phyloP scores from a whole-genome alignment of 1,140 invertebrate species.

The Drosophila pachea region DNA sequence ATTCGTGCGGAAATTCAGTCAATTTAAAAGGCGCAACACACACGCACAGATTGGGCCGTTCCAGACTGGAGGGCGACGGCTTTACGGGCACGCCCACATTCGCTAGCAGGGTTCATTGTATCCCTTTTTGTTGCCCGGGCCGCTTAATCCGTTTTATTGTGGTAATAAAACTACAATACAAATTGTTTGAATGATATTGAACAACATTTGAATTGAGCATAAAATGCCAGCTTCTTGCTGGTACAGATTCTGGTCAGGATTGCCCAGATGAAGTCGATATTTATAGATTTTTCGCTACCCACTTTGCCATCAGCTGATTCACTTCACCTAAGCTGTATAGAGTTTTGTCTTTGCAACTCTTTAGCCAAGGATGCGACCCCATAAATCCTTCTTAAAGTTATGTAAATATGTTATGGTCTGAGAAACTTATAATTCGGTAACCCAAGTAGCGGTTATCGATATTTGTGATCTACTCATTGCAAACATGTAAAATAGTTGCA shows the following conservation, averaged over 20 bases:
- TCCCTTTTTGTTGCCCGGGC: conserved; percentile 40
- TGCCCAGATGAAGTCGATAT: conserved; percentile 22
- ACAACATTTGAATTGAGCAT: conserved; percentile 75
- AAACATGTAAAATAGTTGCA: conserved; percentile 45
- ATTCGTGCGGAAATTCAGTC: conserved; percentile 77
- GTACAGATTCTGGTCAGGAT: conserved; percentile 6
- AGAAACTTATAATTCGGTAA: too few species aligned
- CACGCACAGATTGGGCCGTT: conserved; percentile 11
- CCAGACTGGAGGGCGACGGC: conserved; percentile 23
- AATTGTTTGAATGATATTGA: conserved; percentile 76
- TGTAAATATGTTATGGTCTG: too few species aligned
- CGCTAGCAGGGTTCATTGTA: conserved; percentile 54
- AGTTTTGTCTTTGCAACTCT: too few species aligned
- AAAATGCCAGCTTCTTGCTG: conserved; percentile 48
- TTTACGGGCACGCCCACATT: conserved; percentile 51
- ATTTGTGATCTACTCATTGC: conserved; percentile 18
- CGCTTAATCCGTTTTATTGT: conserved; percentile 77
- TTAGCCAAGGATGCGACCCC: too few species aligned
- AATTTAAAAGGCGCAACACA: conserved; percentile 64
- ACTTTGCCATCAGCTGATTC: neutral
- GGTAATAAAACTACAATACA: conserved; percentile 78
- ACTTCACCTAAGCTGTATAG: neutral
- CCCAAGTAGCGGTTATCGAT: neutral
- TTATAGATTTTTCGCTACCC: conserved; percentile 26
- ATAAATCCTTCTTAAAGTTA: too few species aligned